Base-by-base conservation (phyloP, 2,888 invertebrate species). In the Drosophila stalkeri region DNA sequence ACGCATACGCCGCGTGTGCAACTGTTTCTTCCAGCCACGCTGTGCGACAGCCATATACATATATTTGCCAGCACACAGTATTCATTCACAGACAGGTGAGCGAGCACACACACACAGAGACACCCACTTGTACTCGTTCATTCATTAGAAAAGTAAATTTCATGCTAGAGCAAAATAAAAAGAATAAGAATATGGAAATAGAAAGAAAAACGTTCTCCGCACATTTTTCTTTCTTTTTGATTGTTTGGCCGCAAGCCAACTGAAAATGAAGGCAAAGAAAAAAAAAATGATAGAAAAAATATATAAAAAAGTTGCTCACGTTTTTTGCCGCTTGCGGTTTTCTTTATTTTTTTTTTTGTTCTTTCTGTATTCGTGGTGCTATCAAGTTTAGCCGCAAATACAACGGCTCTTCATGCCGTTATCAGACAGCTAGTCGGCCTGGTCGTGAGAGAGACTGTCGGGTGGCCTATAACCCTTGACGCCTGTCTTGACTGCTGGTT, bases 91-190 rank as follows among this genome's bases (percentile, higher is more conserved):
- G 60, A 43, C 57, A 78, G 78, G 79, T 75, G 64, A 70, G 63
- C 47, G 64, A 70, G 63, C 47, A 39, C 61, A 64, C 41, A 41
- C 60, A 43, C 37, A 37, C 1, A 37, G 16, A 35, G 16, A 46
- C 49, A 20, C 54, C 56, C 49, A 59, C 59, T 39, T 27, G 51
- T 43, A 54, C 33, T 51, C 67, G 54, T 64, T 65, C 82, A 82
- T 81, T 81, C 81, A 81, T 81, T 79, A 83, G 86, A 86, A 83
- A 81, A 86, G 83, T 82, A 88, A 72, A 82, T 82, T 82, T 71
- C 27, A 46, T 64, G 64, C 54, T 61, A 65, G 47, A 35, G 55
- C 52, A 57, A 46, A 54, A 60, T 64, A 37, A 2, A 37, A 20
- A 51, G 44, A 47, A 52, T 20, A 14, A 14, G n/a, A 54, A 62